Evolutionary conservation across 1,140 invertebrate genomes (phyloP), one percentile per base, ranked within the genome.

Genomic region (Marisa cornuarietis): DNA sequence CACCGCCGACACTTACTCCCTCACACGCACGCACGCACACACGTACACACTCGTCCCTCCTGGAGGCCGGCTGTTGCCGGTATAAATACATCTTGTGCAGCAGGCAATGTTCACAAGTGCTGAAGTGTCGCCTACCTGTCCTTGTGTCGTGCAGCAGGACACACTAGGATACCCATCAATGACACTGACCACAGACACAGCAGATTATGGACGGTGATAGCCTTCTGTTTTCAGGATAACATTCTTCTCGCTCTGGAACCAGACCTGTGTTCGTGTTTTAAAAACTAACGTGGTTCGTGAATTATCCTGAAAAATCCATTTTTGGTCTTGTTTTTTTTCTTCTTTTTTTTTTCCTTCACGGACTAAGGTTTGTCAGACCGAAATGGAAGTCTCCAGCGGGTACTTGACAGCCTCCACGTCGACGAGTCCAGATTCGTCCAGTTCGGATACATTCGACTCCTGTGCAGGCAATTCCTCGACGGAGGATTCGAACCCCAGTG

Each of bases 11-110:
- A 71, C 6, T 26, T 51, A 42, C 69, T 20, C 69, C 20, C 69
- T 20, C 26, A 7, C 69, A 42, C 31, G 31, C 69, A 42, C 69
- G 31, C 69, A 71, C 69, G 31, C 69, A 71, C 69, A 71, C 69
- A 71, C 69, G 31, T 51, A 31, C 69, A 24, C n/a, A 24, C 20
- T 26, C 7, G 31, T 22, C 69, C 11, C 31, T 8, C 69, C 20
- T 42, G 31, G 26, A 71, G 26, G n/a, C 10, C 31, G 11, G 4
- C 66, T 68, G 31, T 68, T 13, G n/a, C 13, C 66, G 66, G 66
- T 42, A 24, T 68, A 68, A 24, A 68, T 22, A 68, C 66, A 68
- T 11, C 11, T 24, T 7, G n/a, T 26, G n/a, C 66, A 65, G 18
- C 18, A 26, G 22, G n/a, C 6, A 13, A 14, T 68, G 66, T 68